Base-by-base conservation (phyloP, 2,113 vertebrate species). In the Hipposideros armiger region DNA sequence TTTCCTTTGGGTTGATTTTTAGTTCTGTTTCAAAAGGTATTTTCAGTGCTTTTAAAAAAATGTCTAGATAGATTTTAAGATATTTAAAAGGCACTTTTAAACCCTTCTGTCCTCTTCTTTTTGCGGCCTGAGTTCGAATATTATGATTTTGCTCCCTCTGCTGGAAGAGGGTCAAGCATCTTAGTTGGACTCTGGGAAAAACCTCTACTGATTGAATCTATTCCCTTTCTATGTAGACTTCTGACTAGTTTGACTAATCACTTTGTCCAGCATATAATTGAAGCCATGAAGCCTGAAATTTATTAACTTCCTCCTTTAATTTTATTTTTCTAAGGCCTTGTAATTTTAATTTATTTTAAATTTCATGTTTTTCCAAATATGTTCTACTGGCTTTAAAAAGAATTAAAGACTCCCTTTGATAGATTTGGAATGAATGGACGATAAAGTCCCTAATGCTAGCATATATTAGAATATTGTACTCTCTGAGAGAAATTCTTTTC, bases 81-180 rank as follows among this genome's bases (percentile, higher is more conserved):
- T 86, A 80, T 19, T 92, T 91, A 78, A 95, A 94, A 80, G 76
- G 7, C 10, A 60, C 19, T 86, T 36, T 24, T 54, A 81, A 88
- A 42, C 16, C 52, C 13, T 85, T 22, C 26, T 36, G 36, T 16
- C 36, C 28, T 67, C 24, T 47, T 74, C 32, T 72, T 97, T 93
- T 50, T 64, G 15, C 95, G 83, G 36, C 72, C 5, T 28, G 42
- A 94, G 22, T 50, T 85, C 87, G 69, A 95, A 40, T 86, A 60
- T 78, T 92, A 52, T n/a, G 93, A 80, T 91, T 95, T 95, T 97
- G 95, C 95, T 96, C 95, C 96, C 95, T 87, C 97, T 96, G 22
- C 92, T 98, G 92, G 96, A 97, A 76, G 58, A 96, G 58, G 28
- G 52, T 67, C 69, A 83, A n/a, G 73, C 70, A 78, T 91, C 26